phyloP scores from a whole-genome alignment of 23 tunicate genomes.

The Ciona savignyi region DNA sequence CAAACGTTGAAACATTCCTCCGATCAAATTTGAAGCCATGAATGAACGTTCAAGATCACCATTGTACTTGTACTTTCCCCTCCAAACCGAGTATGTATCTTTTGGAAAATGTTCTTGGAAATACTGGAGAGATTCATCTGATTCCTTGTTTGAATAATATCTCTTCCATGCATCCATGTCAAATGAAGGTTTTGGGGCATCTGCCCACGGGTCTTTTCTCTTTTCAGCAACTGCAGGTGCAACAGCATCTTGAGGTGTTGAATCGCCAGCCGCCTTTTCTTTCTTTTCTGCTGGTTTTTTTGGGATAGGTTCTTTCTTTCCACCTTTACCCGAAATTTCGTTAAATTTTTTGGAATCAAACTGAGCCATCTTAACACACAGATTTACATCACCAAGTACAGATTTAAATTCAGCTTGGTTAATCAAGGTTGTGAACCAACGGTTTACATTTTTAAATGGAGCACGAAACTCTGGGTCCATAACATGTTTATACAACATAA shows the following conservation, averaged over 20 bases:
- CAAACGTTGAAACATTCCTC: slow-evolving; percentile 74
- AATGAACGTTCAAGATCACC: slow-evolving; percentile 51
- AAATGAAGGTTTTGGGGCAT: slow-evolving; percentile 35
- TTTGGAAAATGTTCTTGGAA: slow-evolving; percentile 76
- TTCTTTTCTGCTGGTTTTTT: slow-evolving; percentile 13
- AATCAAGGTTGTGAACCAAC: slow-evolving; percentile 85
- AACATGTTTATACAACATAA: slow-evolving; percentile 61
- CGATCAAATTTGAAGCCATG: slow-evolving; percentile 55
- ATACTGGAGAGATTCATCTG: slow-evolving; percentile 35
- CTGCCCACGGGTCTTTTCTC: slow-evolving; percentile 79
- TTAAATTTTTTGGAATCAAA: slow-evolving; percentile 92
- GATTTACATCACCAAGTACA: slow-evolving; percentile 66
- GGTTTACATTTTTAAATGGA: slow-evolving; percentile 60
- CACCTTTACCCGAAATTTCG: slow-evolving; percentile 89
- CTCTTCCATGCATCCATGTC: slow-evolving; percentile 91
- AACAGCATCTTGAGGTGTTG: slow-evolving; percentile 9
- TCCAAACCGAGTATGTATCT: slow-evolving; percentile 88
- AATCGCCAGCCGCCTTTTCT: slow-evolving; percentile 19
- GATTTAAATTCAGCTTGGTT: slow-evolving; percentile 83
- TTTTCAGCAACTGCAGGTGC: slow-evolving; percentile 35
- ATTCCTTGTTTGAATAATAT: slow-evolving; percentile 36
- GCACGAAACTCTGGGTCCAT: slow-evolving; percentile 65
- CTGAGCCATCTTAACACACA: slow-evolving; percentile 85
- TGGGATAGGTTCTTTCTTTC: slow-evolving; percentile 9
- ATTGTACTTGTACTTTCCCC: slow-evolving; percentile 49